Evolutionary conservation across 2,888 invertebrate species (phyloP).

Genomic region (Tubulanus polymorphus): DNA sequence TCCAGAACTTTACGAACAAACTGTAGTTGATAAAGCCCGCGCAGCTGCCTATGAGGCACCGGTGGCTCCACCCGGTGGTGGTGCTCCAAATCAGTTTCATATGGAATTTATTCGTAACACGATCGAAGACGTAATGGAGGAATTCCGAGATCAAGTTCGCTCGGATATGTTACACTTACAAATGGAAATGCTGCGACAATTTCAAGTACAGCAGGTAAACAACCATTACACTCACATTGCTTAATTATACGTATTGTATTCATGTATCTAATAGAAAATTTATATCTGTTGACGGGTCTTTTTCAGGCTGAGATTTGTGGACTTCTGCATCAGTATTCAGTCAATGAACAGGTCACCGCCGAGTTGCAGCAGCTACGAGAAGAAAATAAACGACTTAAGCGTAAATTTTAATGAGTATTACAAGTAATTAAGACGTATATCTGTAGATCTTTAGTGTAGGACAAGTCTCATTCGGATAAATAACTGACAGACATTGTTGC

Average conservation of each 20-base stretch:
- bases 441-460: too few relatives aligned
- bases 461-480: too few relatives aligned
- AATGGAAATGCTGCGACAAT: slow-evolving; percentile 40
- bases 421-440: too few relatives aligned
- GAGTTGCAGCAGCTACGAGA: slow-evolving; percentile 36
- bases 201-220: slow-evolving; percentile 38
- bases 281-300: background rate
- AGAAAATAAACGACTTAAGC: slow-evolving; percentile 36
- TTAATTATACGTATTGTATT: too few relatives aligned
- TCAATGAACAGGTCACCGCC: slow-evolving; percentile 36
- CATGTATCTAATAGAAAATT: too few relatives aligned
- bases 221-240: too few relatives aligned
- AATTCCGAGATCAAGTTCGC: slow-evolving; percentile 36
- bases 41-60: too few relatives aligned
- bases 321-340: slow-evolving; percentile 33
- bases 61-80: too few relatives aligned
- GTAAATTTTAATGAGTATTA: slow-evolving; percentile 34
- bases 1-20: too few relatives aligned
- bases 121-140: slow-evolving; percentile 40
- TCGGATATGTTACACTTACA: slow-evolving; percentile 37
- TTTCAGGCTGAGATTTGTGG: slow-evolving; percentile 31
- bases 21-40: too few relatives aligned
- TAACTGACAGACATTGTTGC: too few relatives aligned
- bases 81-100: slow-evolving; percentile 23
- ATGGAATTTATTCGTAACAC: slow-evolving; percentile 35